phyloP scores from a whole-genome alignment of 1,140 invertebrate genomes.

The Gonioctena quinquepunctata region DNA sequence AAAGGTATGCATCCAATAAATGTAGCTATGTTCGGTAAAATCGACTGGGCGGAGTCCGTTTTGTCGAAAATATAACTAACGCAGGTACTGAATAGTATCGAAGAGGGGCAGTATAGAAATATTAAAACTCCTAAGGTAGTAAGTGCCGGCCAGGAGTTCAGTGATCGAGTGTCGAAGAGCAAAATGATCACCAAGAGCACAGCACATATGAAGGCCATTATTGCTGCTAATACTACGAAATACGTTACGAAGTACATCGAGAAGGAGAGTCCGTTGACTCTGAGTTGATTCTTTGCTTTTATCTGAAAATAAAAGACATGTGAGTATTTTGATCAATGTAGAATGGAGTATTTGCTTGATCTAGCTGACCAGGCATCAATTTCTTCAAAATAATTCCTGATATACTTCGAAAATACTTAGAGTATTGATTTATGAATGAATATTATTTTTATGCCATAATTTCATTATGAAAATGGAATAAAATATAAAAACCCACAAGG shows the following conservation, averaged over 20 bases:
- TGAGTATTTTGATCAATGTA: too few relatives aligned
- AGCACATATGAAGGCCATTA: slow-evolving; percentile 71
- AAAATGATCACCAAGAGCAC: slow-evolving; percentile 71
- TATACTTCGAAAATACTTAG: too few relatives aligned
- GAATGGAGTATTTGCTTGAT: too few relatives aligned
- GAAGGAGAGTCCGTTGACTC: slow-evolving; percentile 80
- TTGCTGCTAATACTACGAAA: slow-evolving; percentile 70
- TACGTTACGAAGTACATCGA: slow-evolving; percentile 78
- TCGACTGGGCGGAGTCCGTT: slow-evolving; percentile 78
- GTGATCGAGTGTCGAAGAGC: slow-evolving; percentile 69
- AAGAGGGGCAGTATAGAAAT: slow-evolving; percentile 73
- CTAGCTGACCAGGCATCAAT: too few relatives aligned
- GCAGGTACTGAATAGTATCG: slow-evolving; percentile 75
- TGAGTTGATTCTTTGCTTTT: slow-evolving; percentile 79
- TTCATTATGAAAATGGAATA: too few relatives aligned
- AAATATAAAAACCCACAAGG: too few relatives aligned
- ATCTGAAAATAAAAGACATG: slow-evolving; percentile 62
- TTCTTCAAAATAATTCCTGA: too few relatives aligned
- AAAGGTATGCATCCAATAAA: slow-evolving; percentile 77
- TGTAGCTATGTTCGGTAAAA: slow-evolving; percentile 76
- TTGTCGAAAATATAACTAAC: slow-evolving; percentile 81
- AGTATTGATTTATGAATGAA: too few relatives aligned
- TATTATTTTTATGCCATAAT: too few relatives aligned
- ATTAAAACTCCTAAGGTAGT: slow-evolving; percentile 68
- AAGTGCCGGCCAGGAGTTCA: slow-evolving; percentile 71